Conservation (phyloP, 1,140 invertebrate genomes). For the Macrocentrus cingulum region DNA sequence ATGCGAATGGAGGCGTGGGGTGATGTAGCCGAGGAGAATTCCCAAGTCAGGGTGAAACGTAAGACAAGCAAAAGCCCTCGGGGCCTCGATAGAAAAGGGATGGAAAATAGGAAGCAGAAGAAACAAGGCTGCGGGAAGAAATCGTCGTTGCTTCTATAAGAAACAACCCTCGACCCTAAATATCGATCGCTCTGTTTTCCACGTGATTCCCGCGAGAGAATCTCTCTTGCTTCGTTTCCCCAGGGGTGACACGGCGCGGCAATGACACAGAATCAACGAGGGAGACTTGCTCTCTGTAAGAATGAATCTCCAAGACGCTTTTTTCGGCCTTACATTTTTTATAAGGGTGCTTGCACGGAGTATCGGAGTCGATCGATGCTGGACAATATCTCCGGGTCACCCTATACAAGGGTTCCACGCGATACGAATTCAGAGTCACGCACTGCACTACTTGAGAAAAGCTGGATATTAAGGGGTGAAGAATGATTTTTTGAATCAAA, state of each 20-base stretch:
- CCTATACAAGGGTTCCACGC: not conserved
- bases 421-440: not conserved
- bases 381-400: no score
- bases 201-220: not conserved
- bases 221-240: conserved; percentile 6
- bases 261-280: no score
- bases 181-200: conserved; percentile 21
- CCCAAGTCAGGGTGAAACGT: conserved; percentile 22
- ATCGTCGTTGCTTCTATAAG: conserved; percentile 14
- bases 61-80: conserved; percentile 28
- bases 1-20: not conserved
- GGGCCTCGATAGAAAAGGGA: conserved; percentile 18
- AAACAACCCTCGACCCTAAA: not conserved
- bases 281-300: no score
- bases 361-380: no score
- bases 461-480: no score
- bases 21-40: conserved; percentile 20
- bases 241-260: conserved; percentile 1
- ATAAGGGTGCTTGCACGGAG: no score
- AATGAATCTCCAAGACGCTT: no score
- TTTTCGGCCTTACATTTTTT: no score
- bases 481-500: no score
- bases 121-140: conserved; percentile 18
- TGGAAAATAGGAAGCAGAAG: not conserved
- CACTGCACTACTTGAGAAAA: no score